A percentile compares a stretch with the other conserved stretches of the same genome.
These are phyloP conservation scores for Peromyscus californicus DNA, from an alignment of 2,113 vertebrate species.

Conservation along the genomic window DNA sequence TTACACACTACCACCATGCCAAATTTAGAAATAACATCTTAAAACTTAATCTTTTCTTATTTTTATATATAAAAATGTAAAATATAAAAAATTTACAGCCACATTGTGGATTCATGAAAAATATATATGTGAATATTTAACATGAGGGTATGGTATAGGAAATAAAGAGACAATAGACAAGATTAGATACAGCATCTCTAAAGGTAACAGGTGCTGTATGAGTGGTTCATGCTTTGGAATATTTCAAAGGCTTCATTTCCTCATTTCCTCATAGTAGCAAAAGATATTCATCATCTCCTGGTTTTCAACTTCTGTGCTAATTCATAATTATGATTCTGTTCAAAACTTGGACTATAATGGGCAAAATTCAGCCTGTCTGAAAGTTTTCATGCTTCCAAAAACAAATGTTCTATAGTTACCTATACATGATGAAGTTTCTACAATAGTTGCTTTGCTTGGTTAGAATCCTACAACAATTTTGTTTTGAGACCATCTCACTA, in stretches of 20 bases:
- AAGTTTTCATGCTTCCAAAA: neutral
- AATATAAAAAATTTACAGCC: conserved; percentile 22
- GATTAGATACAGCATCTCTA: neutral
- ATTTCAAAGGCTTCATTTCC: conserved; percentile 1
- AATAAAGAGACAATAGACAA: neutral
- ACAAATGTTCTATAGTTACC: neutral
- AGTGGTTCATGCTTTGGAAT: conserved; percentile 26
- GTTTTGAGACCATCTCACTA: neutral
- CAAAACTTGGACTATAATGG: conserved; percentile 26
- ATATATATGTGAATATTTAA: neutral
- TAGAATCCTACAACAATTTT: neutral
- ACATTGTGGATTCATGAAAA: conserved; percentile 47
- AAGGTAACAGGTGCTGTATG: neutral
- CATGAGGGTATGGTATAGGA: conserved; percentile 19
- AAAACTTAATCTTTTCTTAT: neutral
- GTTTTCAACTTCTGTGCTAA: conserved; percentile 20
- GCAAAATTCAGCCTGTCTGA: neutral
- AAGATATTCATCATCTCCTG: neutral
- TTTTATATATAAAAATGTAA: neutral
- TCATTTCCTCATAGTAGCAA: neutral
- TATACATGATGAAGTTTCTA: neutral
- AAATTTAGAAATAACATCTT: neutral
- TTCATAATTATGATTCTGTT: conserved; percentile 12
- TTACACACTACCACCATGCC: neutral
- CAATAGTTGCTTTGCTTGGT: neutral